Base-by-base conservation (phyloP, 2,888 invertebrate genomes). In the Pammene aurita region DNA sequence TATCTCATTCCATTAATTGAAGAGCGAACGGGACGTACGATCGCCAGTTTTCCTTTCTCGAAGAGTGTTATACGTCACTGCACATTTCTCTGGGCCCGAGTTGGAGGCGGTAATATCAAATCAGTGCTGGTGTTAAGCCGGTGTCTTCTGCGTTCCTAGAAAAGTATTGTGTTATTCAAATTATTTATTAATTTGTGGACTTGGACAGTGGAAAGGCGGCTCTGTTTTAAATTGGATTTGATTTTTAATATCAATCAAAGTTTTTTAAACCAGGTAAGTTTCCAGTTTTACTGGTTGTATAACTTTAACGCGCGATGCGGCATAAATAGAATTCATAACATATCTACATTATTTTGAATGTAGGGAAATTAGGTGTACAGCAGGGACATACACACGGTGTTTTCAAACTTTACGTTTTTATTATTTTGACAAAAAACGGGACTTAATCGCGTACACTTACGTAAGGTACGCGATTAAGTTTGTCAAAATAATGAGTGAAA, bases 21-120 rank as follows among this genome's bases (percentile, higher is more conserved):
- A 13, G 84, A 77, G 80, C 72, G 85, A 91, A 71, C 80, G 89
- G 85, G 91, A 89, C 71, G 77, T 72, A 71, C 71, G 73, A 77
- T 66, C 71, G 77, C 71, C 80, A 82, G 88, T 89, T 90, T 90
- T 90, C 89, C 89, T 91, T 91, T 92, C 92, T 88, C 87, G 80
- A 66, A 75, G 74, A 73, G 72, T 75, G 81, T 80, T 78, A 76
- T 84, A 87, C 90, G 88, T 89, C 89, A 85, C 80, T 81, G 82
- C 83, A 86, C 89, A 90, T 92, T 92, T 92, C 92, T 90, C 87
- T 79, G 84, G 82, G 83, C 77, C 81, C 80, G 78, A 80, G 80
- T 79, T 65, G 74, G 79, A 75, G 70, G 77, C 76, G 77, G 84
- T 79, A 78, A 78, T 81, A 81, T 81, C 86, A 85, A 87, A 87